Base-by-base conservation (phyloP, 2,797 vertebrate genomes). In the Ctenopoma multispine region DNA sequence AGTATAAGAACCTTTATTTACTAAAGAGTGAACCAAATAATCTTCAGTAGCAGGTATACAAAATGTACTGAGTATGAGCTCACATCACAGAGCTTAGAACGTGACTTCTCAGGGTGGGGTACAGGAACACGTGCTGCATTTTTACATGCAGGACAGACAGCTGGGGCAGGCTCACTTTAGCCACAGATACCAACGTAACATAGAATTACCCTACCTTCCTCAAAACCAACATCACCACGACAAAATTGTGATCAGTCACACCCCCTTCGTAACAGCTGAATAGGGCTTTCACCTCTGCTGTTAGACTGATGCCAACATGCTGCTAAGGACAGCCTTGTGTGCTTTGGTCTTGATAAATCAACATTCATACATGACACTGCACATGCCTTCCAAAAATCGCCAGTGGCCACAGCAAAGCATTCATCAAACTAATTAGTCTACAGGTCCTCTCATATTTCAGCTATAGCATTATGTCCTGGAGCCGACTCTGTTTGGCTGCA, bases 161-260 rank as follows among this genome's bases (percentile, higher is more conserved):
- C 74, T 78, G 72, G 15, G 41, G 11, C 38, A 87, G 72, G 63
- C 43, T 40, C 46, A 61, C 27, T 72, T 73, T 24, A 75, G 57
- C 60, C 13, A 1, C 29, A 17, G 55, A 58, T 13, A 59, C 44
- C 11, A 31, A n/a, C 38, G 76, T 66, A 44, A 72, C 27, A 51
- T 18, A 10, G 51, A 69, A 79, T 69, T 61, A 72, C 44, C 17
- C 43, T 54, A 43, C 55, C 62, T 80, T 68, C 40, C 47, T n/a
- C 23, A 49, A 77, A 60, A 36, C 56, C 40, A 50, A 36, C 63
- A 11, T 62, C 27, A 21, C 62, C 29, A 69, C 27, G 75, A n/a
- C n/a, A 59, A 69, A 59, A 62, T 65, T 83, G 77, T 66, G 63
- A 77, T 83, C 69, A 49, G 75, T 83, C 77, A 60, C 72, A 55